These are phyloP conservation scores for Electrophaes corylata DNA, from an alignment of 2,888 invertebrate species.

Conservation along the genomic window DNA sequence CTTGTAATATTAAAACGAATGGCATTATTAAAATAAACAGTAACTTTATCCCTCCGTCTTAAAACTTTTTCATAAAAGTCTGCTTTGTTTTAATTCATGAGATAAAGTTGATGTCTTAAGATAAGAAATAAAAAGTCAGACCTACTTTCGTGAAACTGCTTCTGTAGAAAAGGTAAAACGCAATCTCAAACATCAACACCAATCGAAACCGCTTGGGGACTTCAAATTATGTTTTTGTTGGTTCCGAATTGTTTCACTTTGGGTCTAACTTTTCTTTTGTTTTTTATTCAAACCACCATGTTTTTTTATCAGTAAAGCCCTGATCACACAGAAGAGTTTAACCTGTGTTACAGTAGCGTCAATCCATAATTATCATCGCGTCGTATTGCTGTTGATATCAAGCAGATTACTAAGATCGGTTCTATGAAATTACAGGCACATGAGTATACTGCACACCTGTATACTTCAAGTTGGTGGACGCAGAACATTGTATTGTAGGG, in stretches of 20 bases:
- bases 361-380: no score
- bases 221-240: slow-evolving; percentile 27
- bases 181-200: slow-evolving; percentile 23
- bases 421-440: no score
- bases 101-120: slow-evolving; percentile 33
- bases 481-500: no score
- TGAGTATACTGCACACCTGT: no score
- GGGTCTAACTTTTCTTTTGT: slow-evolving; percentile 12
- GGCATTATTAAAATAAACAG: slow-evolving; percentile 39
- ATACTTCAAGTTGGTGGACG: no score
- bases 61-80: slow-evolving; percentile 33
- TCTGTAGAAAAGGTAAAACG: slow-evolving; percentile 17
- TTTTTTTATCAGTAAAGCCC: slow-evolving; percentile 11
- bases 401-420: no score
- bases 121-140: slow-evolving; percentile 26
- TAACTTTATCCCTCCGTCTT: slow-evolving; percentile 31
- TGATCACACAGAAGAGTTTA: no score
- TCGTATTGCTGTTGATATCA: no score
- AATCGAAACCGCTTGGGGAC: slow-evolving; percentile 23
- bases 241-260: slow-evolving; percentile 23
- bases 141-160: slow-evolving; percentile 16
- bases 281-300: slow-evolving; percentile 11
- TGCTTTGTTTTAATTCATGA: slow-evolving; percentile 36
- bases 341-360: no score
- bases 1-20: slow-evolving; percentile 41